These are phyloP conservation scores for Boulengeromyrus knoepffleri DNA, from an alignment of 2,113 vertebrate genomes.

Conservation along the genomic window DNA sequence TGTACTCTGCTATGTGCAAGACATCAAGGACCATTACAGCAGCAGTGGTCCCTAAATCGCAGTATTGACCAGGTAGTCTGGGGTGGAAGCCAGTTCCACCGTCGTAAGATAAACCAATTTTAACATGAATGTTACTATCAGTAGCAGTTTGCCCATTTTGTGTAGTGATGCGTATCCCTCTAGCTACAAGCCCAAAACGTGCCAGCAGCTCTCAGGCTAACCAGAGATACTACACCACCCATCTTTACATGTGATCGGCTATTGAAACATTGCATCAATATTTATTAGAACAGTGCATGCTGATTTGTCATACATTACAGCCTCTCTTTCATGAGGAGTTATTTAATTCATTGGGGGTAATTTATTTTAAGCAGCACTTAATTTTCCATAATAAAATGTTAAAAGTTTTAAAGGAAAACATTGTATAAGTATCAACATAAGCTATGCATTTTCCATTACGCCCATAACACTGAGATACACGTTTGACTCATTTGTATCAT, in stretches of 20 bases:
- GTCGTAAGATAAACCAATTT: background rate
- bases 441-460: background rate
- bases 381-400: background rate
- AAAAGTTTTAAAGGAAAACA: background rate
- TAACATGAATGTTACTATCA: background rate
- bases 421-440: background rate
- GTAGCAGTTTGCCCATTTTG: background rate
- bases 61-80: background rate
- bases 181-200: background rate
- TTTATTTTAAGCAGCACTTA: background rate
- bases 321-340: conserved; percentile 9
- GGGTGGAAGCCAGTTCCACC: background rate
- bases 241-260: conserved; percentile 39
- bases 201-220: conserved; percentile 14
- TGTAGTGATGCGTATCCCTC: conserved; percentile 1
- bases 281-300: conserved; percentile 58
- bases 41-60: background rate
- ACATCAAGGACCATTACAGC: conserved; percentile 6
- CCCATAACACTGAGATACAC: background rate
- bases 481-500: background rate
- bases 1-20: background rate
- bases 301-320: conserved; percentile 59
- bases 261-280: conserved; percentile 59
- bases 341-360: background rate
- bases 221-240: conserved; percentile 33